Evolutionary conservation across 2,797 vertebrate species (phyloP).

Genomic region (Pelobates cultripes): DNA sequence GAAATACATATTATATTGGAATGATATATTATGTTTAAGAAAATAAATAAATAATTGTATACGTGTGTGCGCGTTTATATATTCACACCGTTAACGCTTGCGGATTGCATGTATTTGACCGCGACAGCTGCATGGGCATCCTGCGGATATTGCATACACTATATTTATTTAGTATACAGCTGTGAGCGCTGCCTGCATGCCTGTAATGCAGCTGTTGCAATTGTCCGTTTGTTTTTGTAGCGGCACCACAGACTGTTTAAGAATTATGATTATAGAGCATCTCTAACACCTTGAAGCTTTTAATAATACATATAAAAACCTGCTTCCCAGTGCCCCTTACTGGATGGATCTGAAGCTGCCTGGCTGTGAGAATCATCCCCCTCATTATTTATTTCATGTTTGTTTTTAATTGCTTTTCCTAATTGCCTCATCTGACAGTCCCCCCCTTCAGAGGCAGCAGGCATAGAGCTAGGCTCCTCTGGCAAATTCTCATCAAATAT

Average conservation of each 20-base stretch:
- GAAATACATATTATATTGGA: too few relatives aligned
- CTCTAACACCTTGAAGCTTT: slow-evolving; percentile 13
- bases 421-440: slow-evolving; percentile 63
- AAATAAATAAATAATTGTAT: too few relatives aligned
- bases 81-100: neutral
- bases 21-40: too few relatives aligned
- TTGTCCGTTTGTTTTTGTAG: slow-evolving; percentile 8
- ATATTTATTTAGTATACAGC: slow-evolving; percentile 7
- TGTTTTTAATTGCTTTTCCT: slow-evolving; percentile 66
- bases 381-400: slow-evolving; percentile 54
- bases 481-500: slow-evolving; percentile 55
- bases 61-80: too few relatives aligned
- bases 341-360: slow-evolving; percentile 14
- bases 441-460: slow-evolving; percentile 45
- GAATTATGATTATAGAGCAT: slow-evolving; percentile 9
- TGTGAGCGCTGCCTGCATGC: slow-evolving; percentile 3
- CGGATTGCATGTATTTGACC: slow-evolving; percentile 4
- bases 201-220: slow-evolving; percentile 6
- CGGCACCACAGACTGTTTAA: slow-evolving; percentile 5
- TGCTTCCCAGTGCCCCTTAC: slow-evolving; percentile 18
- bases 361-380: slow-evolving; percentile 23
- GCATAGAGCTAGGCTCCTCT: slow-evolving; percentile 40
- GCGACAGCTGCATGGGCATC: slow-evolving; percentile 2
- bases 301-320: slow-evolving; percentile 24
- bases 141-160: neutral